These are phyloP conservation scores for Pheosia gnoma DNA, from an alignment of 2,888 invertebrate species.

Conservation along the genomic window DNA sequence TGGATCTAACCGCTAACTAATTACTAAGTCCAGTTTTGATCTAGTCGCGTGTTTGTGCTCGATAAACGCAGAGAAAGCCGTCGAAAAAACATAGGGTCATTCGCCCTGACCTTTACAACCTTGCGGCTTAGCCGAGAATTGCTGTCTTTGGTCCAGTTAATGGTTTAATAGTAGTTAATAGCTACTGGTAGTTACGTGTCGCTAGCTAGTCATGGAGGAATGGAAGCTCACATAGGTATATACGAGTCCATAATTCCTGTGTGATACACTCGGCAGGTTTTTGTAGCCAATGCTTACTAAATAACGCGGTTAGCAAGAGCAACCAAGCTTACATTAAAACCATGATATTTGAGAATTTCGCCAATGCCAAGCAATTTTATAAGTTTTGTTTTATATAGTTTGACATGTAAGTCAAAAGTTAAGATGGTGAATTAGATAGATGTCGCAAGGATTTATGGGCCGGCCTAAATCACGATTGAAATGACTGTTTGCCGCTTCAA, in stretches of 20 bases:
- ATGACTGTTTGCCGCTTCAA: too few relatives aligned
- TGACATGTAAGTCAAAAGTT: too few relatives aligned
- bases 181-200: constrained; percentile 13
- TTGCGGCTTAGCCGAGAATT: constrained; percentile 62
- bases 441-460: too few relatives aligned
- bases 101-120: constrained; percentile 73
- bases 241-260: neutral
- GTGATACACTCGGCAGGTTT: too few relatives aligned
- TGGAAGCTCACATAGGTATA: neutral
- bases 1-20: neutral
- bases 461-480: too few relatives aligned
- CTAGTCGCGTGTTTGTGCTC: constrained; percentile 54
- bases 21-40: constrained; percentile 15
- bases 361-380: too few relatives aligned
- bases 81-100: constrained; percentile 59
- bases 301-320: too few relatives aligned
- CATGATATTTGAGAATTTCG: too few relatives aligned
- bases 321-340: too few relatives aligned
- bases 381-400: too few relatives aligned
- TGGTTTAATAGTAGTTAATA: constrained; percentile 61
- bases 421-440: too few relatives aligned
- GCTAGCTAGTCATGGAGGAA: neutral
- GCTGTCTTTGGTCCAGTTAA: constrained; percentile 63
- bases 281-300: too few relatives aligned
- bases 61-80: constrained; percentile 54